A percentile compares a stretch with the other conserved stretches of the same genome.
Conservation (phyloP, 2,888 invertebrate species). For the Cataglyphis cursor region DNA sequence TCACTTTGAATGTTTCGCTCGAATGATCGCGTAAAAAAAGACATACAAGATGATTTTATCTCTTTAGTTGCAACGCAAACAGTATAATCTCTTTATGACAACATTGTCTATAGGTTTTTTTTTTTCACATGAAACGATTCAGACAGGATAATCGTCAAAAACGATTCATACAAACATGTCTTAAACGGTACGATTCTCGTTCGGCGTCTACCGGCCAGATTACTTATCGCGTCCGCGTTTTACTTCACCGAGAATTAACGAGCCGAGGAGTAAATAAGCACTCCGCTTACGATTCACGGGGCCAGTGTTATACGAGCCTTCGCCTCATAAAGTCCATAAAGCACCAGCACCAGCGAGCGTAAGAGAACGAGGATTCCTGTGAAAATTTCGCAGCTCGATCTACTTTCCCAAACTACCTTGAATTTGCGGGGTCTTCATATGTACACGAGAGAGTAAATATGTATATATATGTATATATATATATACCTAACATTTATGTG, state of each 20-base stretch:
- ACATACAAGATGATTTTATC: background rate
- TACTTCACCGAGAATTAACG: constrained; percentile 72
- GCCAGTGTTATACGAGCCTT: constrained; percentile 63
- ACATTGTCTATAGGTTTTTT: background rate
- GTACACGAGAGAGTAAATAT: background rate
- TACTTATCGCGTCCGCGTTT: constrained; percentile 53
- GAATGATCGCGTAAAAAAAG: background rate
- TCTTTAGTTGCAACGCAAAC: background rate
- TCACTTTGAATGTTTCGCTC: background rate
- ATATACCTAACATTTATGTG: background rate
- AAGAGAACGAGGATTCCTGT: constrained; percentile 53
- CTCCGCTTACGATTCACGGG: constrained; percentile 69
- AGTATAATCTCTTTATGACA: background rate
- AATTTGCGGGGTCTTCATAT: background rate
- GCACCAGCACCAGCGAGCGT: constrained; percentile 45
- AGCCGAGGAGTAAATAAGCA: constrained; percentile 74
- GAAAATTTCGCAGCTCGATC: constrained; percentile 62
- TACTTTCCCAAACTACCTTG: background rate
- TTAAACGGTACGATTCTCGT: constrained; percentile 18
- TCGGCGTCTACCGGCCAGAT: constrained; percentile 11
- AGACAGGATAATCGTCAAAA: constrained; percentile 28
- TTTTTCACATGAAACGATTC: constrained; percentile 12
- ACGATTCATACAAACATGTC: background rate
- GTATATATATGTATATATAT: background rate
- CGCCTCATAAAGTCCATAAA: constrained; percentile 73